A percentile compares a stretch with the other conserved stretches of the same genome.
Conservation (phyloP, 2,113 vertebrate genomes). For the Australoheros scitulus region DNA sequence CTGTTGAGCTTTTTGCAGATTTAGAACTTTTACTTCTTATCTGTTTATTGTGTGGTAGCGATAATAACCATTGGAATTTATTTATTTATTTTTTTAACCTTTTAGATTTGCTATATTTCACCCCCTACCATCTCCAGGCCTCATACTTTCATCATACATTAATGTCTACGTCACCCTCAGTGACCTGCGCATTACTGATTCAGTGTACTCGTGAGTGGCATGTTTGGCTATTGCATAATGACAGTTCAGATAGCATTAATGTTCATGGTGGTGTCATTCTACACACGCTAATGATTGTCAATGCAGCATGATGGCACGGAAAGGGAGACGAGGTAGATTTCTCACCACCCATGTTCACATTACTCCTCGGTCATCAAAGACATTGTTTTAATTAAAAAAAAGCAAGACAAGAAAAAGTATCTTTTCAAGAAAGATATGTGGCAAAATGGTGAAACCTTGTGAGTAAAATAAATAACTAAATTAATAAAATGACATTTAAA, state of each 20-base stretch:
- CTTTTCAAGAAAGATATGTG: not conserved
- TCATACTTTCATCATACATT: constrained; percentile 18
- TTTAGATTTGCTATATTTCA: not conserved
- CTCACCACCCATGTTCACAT: not conserved
- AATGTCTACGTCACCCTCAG: constrained; percentile 3
- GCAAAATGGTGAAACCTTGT: not conserved
- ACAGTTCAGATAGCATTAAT: constrained; percentile 39
- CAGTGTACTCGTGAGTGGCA: constrained; percentile 7
- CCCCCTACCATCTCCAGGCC: not conserved
- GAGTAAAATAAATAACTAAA: not conserved
- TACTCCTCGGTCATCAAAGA: not conserved
- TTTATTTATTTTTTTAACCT: no score
- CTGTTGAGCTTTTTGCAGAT: not conserved
- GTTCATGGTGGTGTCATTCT: constrained; percentile 41
- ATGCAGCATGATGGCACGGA: not conserved
- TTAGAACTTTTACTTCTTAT: not conserved
- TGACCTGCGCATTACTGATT: constrained; percentile 38
- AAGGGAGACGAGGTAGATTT: not conserved
- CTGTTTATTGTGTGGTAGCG: not conserved
- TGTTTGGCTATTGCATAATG: constrained; percentile 37
- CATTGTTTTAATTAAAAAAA: not conserved
- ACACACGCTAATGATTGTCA: constrained; percentile 33
- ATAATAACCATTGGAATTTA: not conserved
- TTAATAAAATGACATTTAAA: no score
- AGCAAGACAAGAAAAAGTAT: not conserved